A percentile compares a stretch with the other conserved stretches of the same genome.
Conservation (phyloP, 2,113 vertebrate genomes). For the Bettongia penicillata region DNA sequence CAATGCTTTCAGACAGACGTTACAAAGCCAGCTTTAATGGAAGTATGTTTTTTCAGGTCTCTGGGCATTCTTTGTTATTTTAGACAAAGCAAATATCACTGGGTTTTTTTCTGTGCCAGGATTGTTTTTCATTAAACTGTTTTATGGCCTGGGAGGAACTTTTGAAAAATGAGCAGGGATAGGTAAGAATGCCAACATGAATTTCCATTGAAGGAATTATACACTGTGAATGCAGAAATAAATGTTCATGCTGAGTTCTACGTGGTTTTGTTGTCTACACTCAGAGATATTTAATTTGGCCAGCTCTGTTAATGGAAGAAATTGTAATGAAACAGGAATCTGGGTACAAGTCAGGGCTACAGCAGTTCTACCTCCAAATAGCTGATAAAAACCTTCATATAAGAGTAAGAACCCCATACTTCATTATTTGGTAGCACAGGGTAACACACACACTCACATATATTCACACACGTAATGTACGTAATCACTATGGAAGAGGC, state of each 20-base stretch:
- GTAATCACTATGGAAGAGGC: constrained; percentile 1
- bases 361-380: not conserved
- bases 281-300: constrained; percentile 1
- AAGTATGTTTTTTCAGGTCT: constrained; percentile 19
- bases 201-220: not conserved
- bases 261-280: not conserved
- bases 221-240: constrained; percentile 7
- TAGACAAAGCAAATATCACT: constrained; percentile 22
- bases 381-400: not conserved
- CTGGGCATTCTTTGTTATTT: constrained; percentile 11
- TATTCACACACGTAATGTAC: too few species aligned
- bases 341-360: constrained; percentile 7
- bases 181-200: constrained; percentile 1
- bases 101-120: not conserved
- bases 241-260: not conserved
- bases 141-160: constrained; percentile 4
- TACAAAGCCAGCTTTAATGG: constrained; percentile 12
- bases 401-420: not conserved
- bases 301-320: constrained; percentile 20
- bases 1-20: not conserved
- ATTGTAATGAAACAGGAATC: not conserved
- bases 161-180: constrained; percentile 8
- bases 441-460: not conserved
- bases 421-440: not conserved
- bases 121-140: constrained; percentile 32